phyloP scores from a whole-genome alignment of 2,888 invertebrate genomes.

The Cybosia mesomella region DNA sequence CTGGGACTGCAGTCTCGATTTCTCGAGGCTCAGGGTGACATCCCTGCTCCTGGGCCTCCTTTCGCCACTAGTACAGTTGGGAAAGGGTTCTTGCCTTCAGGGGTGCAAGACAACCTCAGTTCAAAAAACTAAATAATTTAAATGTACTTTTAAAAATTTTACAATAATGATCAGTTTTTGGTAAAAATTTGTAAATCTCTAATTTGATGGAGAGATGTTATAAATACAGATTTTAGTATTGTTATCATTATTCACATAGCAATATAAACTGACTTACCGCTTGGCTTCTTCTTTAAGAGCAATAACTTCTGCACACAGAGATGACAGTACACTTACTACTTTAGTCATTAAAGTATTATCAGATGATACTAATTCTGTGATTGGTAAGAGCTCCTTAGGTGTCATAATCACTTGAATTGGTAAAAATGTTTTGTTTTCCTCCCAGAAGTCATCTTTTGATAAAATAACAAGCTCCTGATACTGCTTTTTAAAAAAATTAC shows the following conservation, averaged over 20 bases:
- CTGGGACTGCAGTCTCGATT: too few species aligned
- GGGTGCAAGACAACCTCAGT: too few species aligned
- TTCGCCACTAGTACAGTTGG: too few species aligned
- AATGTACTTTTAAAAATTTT: too few species aligned
- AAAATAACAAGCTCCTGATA: slow-evolving; percentile 68
- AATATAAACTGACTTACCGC: slow-evolving; percentile 68
- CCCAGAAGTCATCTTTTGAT: slow-evolving; percentile 58
- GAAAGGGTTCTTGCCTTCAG: too few species aligned
- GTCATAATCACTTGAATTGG: slow-evolving; percentile 72
- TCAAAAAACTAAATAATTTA: too few species aligned
- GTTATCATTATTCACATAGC: neutral
- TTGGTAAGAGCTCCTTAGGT: slow-evolving; percentile 88
- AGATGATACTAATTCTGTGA: slow-evolving; percentile 91
- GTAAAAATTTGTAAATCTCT: neutral
- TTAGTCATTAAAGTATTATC: slow-evolving; percentile 94
- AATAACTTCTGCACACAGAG: slow-evolving; percentile 92
- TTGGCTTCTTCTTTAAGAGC: slow-evolving; percentile 89
- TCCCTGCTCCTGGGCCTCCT: too few species aligned
- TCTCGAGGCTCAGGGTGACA: too few species aligned
- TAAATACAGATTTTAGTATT: neutral
- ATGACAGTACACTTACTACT: slow-evolving; percentile 92
- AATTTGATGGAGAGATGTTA: neutral
- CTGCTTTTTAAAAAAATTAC: slow-evolving; percentile 80
- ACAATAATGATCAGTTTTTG: too few species aligned
- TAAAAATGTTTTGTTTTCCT: slow-evolving; percentile 73